Conservation (phyloP, 2,888 invertebrate genomes). For the Tortrix viridana region DNA sequence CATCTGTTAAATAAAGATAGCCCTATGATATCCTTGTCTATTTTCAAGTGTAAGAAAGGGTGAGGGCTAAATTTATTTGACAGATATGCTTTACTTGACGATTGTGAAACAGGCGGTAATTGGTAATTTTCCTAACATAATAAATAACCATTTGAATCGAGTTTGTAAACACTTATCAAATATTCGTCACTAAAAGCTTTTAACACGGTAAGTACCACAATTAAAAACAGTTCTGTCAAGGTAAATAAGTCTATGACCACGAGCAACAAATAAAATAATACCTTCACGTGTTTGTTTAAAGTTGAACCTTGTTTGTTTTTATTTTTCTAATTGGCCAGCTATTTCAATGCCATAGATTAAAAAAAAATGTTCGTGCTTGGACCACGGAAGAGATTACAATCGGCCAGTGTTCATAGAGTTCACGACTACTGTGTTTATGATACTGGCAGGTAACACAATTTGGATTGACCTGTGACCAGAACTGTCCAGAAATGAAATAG, state of each 20-base stretch:
- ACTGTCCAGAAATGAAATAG: too few relatives aligned
- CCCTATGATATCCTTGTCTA: too few relatives aligned
- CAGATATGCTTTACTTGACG: too few relatives aligned
- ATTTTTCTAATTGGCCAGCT: conserved; percentile 27
- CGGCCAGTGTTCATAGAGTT: conserved; percentile 55
- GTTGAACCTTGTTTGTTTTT: conserved; percentile 3
- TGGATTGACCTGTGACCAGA: too few relatives aligned
- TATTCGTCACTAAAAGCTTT: conserved; percentile 15
- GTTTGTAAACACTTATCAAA: conserved; percentile 4
- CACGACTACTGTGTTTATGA: conserved; percentile 32
- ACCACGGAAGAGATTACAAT: conserved; percentile 66
- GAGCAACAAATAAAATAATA: neutral
- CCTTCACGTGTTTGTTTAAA: neutral
- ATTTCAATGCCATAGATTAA: conserved; percentile 32
- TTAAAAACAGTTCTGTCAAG: conserved; percentile 28
- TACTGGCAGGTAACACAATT: neutral
- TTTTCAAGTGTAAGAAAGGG: too few relatives aligned
- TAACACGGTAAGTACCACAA: conserved; percentile 27
- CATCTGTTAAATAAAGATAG: too few relatives aligned
- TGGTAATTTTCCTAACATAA: neutral
- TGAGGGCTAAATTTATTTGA: too few relatives aligned
- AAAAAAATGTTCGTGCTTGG: conserved; percentile 44
- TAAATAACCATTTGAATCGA: conserved; percentile 3
- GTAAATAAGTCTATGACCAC: conserved; percentile 18
- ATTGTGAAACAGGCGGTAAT: too few relatives aligned